Evolutionary conservation across 1,140 invertebrate species (phyloP).

Genomic region (Papilio dardanus): DNA sequence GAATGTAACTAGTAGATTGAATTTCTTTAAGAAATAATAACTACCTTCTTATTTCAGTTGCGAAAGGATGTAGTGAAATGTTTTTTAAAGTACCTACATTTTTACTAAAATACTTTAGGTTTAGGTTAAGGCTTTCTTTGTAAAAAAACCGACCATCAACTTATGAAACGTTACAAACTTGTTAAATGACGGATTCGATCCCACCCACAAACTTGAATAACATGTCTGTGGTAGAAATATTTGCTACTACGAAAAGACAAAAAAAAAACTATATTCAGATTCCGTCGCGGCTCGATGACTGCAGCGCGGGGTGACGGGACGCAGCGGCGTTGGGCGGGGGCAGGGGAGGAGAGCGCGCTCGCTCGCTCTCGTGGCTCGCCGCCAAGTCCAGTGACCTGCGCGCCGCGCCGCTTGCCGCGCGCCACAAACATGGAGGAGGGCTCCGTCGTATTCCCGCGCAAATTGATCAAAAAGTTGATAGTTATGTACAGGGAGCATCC

Average conservation of each 20-base stretch:
- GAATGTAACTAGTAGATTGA: neutral
- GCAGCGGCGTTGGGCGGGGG: constrained; percentile 33
- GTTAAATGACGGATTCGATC: neutral
- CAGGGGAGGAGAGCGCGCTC: constrained; percentile 34
- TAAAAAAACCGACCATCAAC: neutral
- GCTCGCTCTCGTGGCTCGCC: constrained; percentile 21
- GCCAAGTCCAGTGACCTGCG: constrained; percentile 68
- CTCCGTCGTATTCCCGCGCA: constrained; percentile 61
- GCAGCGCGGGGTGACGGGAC: neutral
- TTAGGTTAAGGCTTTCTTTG: no score
- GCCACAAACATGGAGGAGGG: constrained; percentile 57
- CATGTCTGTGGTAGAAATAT: neutral
- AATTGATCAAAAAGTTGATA: constrained; percentile 65
- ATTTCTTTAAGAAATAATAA: neutral
- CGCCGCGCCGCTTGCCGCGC: constrained; percentile 67
- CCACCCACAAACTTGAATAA: neutral
- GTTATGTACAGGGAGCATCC: constrained; percentile 58
- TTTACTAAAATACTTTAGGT: neutral
- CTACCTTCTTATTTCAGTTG: neutral
- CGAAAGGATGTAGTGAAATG: neutral
- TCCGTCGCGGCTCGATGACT: neutral
- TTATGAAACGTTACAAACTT: neutral
- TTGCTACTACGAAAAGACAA: neutral
- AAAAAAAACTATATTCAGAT: neutral
- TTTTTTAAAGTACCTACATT: neutral